phyloP scores from a whole-genome alignment of 2,113 vertebrate genomes.

The Brachirus orientalis region DNA sequence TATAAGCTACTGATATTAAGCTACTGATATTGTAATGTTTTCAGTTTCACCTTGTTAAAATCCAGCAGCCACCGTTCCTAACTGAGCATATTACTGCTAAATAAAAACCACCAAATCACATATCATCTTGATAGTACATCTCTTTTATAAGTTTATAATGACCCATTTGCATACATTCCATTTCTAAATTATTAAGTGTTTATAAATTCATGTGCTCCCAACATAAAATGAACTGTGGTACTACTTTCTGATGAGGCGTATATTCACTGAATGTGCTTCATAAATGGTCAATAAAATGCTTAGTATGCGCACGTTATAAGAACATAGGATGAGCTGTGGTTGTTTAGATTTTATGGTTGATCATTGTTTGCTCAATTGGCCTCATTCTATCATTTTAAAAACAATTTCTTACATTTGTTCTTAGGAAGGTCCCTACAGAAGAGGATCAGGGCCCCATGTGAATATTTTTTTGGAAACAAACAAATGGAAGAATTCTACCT shows the following conservation, averaged over 20 bases:
- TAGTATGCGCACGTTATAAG: too few species aligned
- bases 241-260: conserved; percentile 4
- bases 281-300: neutral
- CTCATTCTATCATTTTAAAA: too few species aligned
- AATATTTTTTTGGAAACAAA: too few species aligned
- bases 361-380: too few species aligned
- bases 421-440: too few species aligned
- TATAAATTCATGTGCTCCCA: neutral
- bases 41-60: conserved; percentile 15
- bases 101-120: conserved; percentile 4
- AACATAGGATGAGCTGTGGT: too few species aligned
- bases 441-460: too few species aligned
- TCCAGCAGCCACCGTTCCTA: conserved; percentile 5
- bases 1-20: conserved; percentile 54
- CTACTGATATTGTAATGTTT: conserved; percentile 45
- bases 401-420: too few species aligned
- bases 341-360: too few species aligned
- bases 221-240: neutral
- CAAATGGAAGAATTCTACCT: too few species aligned
- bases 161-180: neutral
- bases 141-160: neutral
- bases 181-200: neutral
- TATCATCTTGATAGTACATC: neutral
- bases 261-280: neutral
- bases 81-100: conserved; percentile 10